Base-by-base conservation (phyloP, 2,888 invertebrate genomes). In the Sphaerophoria rueppellii region DNA sequence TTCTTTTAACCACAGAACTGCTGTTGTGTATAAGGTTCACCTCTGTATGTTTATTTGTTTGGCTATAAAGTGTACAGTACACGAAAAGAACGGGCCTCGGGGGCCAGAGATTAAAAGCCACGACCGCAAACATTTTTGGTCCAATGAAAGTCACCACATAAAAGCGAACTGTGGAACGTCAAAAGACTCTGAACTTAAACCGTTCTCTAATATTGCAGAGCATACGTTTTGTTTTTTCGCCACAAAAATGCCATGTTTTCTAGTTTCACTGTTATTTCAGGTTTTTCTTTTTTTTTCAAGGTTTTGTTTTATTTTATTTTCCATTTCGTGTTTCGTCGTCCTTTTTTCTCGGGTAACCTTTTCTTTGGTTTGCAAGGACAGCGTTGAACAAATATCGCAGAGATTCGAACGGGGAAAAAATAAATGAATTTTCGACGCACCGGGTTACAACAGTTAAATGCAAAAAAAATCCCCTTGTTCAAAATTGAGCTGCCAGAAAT, bases 41-140 rank as follows among this genome's bases (percentile, higher is more conserved):
- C 24, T 70, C 48, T 58, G 52, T 50, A 50, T 16, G 35, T 34
- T 6, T 58, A 70, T 55, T 71, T 71, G 58, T 58, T 71, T 48
- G 24, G 24, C 24, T 24, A 24, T 24, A 24, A 2, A 24, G 24
- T 24, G 46, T 43, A 6, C 52, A 40, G 5, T 24, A 52, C 43
- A 43, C 43, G 60, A 60, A 60, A 77, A 63, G 63, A 65, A 16
- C 11, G 48, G 40, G 81, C 81, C 86, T 81, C 55, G 52, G 82
- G 87, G 88, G 76, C 86, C 24, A 87, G 87, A 87, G 87, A 88
- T 87, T 88, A 87, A 87, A 88, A 87, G 86, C 87, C 86, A 87
- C 87, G 87, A 87, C 88, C 88, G 87, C 88, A 88, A 87, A 88
- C 88, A 88, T 88, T 88, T 87, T 86, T 83, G 87, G 88, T 88